Evolutionary conservation across 2,888 invertebrate genomes (phyloP).

Genomic region (Xylota segnis): DNA sequence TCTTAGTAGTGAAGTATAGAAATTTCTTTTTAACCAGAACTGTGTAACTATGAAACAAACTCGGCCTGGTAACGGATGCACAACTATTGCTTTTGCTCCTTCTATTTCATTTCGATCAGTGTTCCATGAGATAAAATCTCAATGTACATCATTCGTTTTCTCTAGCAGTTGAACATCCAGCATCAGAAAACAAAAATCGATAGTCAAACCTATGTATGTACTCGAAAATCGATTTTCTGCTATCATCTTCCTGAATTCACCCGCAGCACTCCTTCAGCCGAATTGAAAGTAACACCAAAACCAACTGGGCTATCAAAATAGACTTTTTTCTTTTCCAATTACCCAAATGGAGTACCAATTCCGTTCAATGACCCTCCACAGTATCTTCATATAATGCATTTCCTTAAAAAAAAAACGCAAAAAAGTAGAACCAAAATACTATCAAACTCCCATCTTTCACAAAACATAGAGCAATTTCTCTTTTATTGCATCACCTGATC

Average conservation of each 20-base stretch:
- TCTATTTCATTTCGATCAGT: too few species aligned
- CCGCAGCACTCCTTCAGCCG: not conserved
- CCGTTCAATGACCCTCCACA: not conserved
- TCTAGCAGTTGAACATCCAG: too few species aligned
- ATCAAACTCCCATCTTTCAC: slow-evolving; percentile 6
- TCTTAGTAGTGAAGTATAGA: too few species aligned
- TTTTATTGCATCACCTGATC: slow-evolving; percentile 22
- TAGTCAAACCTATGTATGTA: not conserved
- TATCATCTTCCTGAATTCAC: too few species aligned
- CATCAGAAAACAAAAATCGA: not conserved
- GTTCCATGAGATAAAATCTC: too few species aligned
- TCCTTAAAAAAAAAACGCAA: not conserved
- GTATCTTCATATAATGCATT: not conserved
- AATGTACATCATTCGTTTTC: too few species aligned
- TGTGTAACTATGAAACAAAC: too few species aligned
- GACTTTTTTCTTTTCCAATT: not conserved
- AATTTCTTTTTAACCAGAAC: too few species aligned
- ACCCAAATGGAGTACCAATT: not conserved
- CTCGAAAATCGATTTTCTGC: not conserved
- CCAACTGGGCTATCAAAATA: not conserved
- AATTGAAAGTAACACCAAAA: not conserved
- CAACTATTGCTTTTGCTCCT: too few species aligned
- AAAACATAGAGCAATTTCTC: not conserved
- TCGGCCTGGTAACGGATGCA: too few species aligned
- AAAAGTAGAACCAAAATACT: too few species aligned